phyloP scores from a whole-genome alignment of 2,888 invertebrate genomes.

The Meganola albula region DNA sequence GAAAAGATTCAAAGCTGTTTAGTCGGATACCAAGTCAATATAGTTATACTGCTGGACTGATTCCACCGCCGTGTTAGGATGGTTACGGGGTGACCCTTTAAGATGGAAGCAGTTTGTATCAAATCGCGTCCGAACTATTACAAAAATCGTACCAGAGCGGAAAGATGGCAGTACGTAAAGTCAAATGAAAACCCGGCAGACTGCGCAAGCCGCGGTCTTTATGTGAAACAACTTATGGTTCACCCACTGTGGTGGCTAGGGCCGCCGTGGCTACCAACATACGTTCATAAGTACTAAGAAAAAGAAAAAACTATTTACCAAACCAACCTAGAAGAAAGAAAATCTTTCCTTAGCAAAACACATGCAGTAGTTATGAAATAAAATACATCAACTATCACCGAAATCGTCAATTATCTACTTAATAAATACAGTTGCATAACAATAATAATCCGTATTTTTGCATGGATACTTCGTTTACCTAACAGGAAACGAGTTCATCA shows the following conservation, averaged over 20 bases:
- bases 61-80: slow-evolving; percentile 10
- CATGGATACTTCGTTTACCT: slow-evolving; percentile 1
- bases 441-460: background rate
- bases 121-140: slow-evolving; percentile 13
- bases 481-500: background rate
- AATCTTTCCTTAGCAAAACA: background rate
- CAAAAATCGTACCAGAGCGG: slow-evolving; percentile 6
- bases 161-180: slow-evolving; percentile 17
- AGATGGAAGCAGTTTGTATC: slow-evolving; percentile 9
- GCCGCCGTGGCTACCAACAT: background rate
- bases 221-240: slow-evolving; percentile 10
- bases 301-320: background rate
- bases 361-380: background rate
- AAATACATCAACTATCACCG: background rate
- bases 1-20: background rate
- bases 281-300: background rate
- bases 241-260: slow-evolving; percentile 20
- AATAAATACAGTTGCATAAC: background rate
- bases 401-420: background rate
- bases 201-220: background rate
- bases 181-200: slow-evolving; percentile 5
- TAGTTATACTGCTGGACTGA: background rate
- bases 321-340: background rate
- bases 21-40: background rate
- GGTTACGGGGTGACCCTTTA: slow-evolving; percentile 13